Conservation (phyloP, 2,113 vertebrate species). For the Oncorhynchus gorbuscha region DNA sequence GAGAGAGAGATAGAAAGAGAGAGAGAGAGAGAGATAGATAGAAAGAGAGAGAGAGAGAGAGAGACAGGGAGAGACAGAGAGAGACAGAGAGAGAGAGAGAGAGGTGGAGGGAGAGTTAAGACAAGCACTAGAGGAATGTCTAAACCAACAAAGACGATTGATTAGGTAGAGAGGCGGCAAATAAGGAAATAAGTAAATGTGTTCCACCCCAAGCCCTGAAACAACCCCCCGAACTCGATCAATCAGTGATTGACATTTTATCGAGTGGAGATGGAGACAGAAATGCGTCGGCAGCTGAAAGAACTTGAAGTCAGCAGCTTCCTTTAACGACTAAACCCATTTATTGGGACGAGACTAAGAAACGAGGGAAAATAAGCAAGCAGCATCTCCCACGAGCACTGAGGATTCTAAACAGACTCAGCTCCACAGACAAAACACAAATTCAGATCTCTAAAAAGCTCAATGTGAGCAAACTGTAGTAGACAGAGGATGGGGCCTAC, state of each 20-base stretch:
- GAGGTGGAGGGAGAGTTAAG: neutral
- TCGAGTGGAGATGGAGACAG: slow-evolving; percentile 50
- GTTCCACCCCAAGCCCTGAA: slow-evolving; percentile 37
- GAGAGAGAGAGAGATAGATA: neutral
- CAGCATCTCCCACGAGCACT: slow-evolving; percentile 5
- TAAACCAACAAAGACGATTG: slow-evolving; percentile 17
- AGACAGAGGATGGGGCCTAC: too few relatives aligned
- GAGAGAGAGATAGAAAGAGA: neutral
- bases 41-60: neutral
- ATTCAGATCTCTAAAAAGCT: too few relatives aligned
- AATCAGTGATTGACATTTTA: slow-evolving; percentile 61
- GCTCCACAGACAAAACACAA: slow-evolving; percentile 12
- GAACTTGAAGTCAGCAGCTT: slow-evolving; percentile 61
- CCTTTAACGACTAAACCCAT: slow-evolving; percentile 31
- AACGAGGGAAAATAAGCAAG: slow-evolving; percentile 18
- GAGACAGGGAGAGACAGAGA: neutral
- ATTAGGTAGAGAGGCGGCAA: slow-evolving; percentile 41
- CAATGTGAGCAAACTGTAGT: too few relatives aligned
- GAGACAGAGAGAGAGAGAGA: neutral
- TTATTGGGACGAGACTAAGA: slow-evolving; percentile 1
- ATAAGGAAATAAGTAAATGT: slow-evolving; percentile 24
- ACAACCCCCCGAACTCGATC: slow-evolving; percentile 16
- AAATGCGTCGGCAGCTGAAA: slow-evolving; percentile 56
- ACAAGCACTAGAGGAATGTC: slow-evolving; percentile 20
- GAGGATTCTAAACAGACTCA: slow-evolving; percentile 47